Conservation (phyloP, 2,797 vertebrate genomes). For the Chromis chromis region DNA sequence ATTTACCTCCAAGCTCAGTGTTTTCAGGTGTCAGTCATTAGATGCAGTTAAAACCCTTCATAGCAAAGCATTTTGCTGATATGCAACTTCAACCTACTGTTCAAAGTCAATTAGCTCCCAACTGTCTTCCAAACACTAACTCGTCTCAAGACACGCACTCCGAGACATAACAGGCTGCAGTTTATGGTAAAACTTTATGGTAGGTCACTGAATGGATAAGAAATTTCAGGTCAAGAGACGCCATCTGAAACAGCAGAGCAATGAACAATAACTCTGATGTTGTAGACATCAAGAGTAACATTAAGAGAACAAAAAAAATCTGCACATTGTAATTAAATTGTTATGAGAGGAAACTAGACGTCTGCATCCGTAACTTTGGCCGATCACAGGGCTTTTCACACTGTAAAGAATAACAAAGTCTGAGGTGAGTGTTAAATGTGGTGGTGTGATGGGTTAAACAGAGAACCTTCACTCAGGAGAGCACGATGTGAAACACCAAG, state of each 20-base stretch:
- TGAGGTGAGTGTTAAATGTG: no score
- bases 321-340: no score
- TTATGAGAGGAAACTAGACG: no score
- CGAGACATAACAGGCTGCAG: neutral
- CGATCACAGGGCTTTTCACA: no score
- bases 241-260: neutral
- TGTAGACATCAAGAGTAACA: neutral
- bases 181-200: neutral
- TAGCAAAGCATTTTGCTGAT: conserved; percentile 18
- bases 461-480: no score
- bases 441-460: no score
- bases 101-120: conserved; percentile 3
- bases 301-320: neutral
- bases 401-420: no score
- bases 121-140: neutral
- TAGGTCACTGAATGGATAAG: neutral
- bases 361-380: no score
- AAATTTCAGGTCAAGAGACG: neutral
- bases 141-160: neutral
- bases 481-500: no score
- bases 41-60: neutral
- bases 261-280: neutral
- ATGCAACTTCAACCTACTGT: neutral
- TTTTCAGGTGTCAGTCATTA: conserved; percentile 24
- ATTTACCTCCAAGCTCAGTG: conserved; percentile 14